Percentiles rank a stretch among this genome's conserved stretches.
phyloP scores from a whole-genome alignment of 2,888 invertebrate genomes.

The Alloplasta piceator region DNA sequence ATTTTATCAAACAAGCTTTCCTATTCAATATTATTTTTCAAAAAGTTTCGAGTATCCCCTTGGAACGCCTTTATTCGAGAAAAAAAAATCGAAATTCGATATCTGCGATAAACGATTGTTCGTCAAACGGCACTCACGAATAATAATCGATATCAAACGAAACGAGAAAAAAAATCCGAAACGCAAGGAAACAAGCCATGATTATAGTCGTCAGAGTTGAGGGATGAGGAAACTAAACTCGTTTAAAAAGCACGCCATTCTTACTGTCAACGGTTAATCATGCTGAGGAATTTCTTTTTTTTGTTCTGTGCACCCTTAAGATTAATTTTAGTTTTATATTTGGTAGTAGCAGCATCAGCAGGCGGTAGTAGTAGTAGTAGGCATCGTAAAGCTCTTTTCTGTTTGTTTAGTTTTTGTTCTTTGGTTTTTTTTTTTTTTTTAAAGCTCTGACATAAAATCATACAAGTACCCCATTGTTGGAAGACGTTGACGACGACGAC shows the following conservation, averaged over 20 bases:
- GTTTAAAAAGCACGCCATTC: slow-evolving; percentile 10
- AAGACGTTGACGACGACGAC: slow-evolving; percentile 73
- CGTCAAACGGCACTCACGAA: too few species aligned
- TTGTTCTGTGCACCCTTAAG: slow-evolving; percentile 31
- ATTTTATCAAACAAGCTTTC: too few species aligned
- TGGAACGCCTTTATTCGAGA: too few species aligned
- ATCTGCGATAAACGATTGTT: too few species aligned
- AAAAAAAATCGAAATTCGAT: too few species aligned
- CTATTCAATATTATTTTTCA: too few species aligned
- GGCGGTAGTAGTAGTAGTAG: slow-evolving; percentile 28
- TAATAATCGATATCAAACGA: neutral
- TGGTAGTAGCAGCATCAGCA: slow-evolving; percentile 18
- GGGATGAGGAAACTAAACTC: neutral
- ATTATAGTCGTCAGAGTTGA: neutral
- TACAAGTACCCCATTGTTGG: slow-evolving; percentile 82
- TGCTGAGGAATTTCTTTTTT: slow-evolving; percentile 28
- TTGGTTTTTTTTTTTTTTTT: slow-evolving; percentile 36
- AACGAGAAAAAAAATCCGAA: slow-evolving; percentile 9
- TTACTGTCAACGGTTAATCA: slow-evolving; percentile 23
- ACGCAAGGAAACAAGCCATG: slow-evolving; percentile 4
- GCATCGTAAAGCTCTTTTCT: slow-evolving; percentile 49
- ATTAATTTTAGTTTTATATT: slow-evolving; percentile 34
- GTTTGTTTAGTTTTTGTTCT: slow-evolving; percentile 51
- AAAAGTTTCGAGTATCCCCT: too few species aligned
- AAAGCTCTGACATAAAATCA: slow-evolving; percentile 64